Evolutionary conservation across 92 coral and sea anemone genomes (phyloP), one percentile per base, ranked within the genome.

Genomic region (Nematostella vectensis): DNA sequence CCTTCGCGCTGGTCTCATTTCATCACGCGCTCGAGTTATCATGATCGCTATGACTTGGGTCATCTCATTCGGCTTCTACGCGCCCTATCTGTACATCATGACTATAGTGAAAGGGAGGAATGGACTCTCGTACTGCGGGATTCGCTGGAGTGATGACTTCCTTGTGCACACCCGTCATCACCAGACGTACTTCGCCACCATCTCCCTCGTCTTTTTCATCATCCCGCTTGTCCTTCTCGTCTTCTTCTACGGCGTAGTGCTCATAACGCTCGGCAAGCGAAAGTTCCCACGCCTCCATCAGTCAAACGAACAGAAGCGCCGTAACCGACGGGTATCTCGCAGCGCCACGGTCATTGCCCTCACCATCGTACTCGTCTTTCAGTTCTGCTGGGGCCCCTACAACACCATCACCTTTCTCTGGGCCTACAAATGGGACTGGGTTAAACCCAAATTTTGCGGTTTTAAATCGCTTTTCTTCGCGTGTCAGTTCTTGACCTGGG

Each of bases 331-430:
- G 27, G 72, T 66, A 33, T 66, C 72, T 28, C 62, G 72, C 12
- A 66, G 72, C 53, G 72, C 72, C 22, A 66, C 72, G 20, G 72
- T 66, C 15, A 66, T 66, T 29, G 72, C 72, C n/a, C 39, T 66
- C 4, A 66, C 72, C 18, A 55, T 66, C 4, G 72, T 66, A 11
- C 61, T 66, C 19, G 72, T 66, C 2, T 66, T 66, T 33, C 57
- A 59, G 72, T 22, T 66, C 3, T 66, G 72, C 55, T 66, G 72
- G 72, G 57, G 72, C 8, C 72, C 72, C 1, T 66, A 54, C 48
- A 66, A 66, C 50, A 55, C 61, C 11, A 47, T 47, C n/a, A 43
- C 47, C 51, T 66, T 66, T 33, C 72, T 66, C 12, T 25, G 61
- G 42, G 72, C 63, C 4, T 66, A 54, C 33, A 55, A 66, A 31